phyloP scores from a whole-genome alignment of 2,113 vertebrate species.

The Nyctibius bracteatus region DNA sequence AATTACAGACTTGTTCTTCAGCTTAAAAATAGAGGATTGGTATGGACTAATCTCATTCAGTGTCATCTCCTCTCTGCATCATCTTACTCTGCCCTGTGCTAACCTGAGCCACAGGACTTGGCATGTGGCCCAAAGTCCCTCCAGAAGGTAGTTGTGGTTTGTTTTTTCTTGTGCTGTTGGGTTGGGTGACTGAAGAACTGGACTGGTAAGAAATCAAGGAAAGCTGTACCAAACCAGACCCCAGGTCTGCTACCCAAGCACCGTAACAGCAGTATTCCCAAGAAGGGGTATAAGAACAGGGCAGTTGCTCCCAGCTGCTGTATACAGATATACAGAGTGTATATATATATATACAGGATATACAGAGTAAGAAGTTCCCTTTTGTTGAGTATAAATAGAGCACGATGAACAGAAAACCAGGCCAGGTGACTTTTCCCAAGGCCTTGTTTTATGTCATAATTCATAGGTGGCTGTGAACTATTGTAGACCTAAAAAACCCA shows the following conservation, averaged over 20 bases:
- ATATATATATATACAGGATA: no score
- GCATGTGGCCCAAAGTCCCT: neutral
- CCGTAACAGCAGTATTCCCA: neutral
- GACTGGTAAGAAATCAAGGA: neutral
- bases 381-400: neutral
- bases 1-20: neutral
- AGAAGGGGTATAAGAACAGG: neutral
- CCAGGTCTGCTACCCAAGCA: neutral
- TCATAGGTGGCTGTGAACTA: neutral
- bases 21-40: neutral
- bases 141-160: neutral
- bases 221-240: neutral
- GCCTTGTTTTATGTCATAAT: neutral
- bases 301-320: neutral
- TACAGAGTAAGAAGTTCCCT: neutral
- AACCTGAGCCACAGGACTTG: neutral
- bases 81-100: neutral
- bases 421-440: neutral
- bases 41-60: neutral
- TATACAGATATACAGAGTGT: neutral
- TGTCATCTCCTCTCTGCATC: neutral
- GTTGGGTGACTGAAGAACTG: neutral
- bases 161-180: neutral
- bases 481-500: neutral
- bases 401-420: fast-evolving